Base-by-base conservation (phyloP, 2,888 invertebrate genomes). In the Luffia ferchaultella region DNA sequence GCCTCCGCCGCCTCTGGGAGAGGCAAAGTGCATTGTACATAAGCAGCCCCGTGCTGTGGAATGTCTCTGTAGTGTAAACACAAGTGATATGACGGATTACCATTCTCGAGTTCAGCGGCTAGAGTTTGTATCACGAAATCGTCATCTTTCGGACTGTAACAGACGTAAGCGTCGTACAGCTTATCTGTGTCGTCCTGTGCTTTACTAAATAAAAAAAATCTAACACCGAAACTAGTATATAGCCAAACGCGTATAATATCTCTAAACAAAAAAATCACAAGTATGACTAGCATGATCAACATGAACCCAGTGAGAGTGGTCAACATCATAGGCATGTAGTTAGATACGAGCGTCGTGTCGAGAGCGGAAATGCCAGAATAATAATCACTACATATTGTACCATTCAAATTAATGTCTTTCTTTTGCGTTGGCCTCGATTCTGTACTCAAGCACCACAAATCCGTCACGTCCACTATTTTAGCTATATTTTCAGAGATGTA, bases 111-210 rank as follows among this genome's bases (percentile, higher is more conserved):
- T 67, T 95, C 93, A 54, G 92, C 91, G 53, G 93, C 93, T 57
- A 96, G 86, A 51, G 93, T 92, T 71, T 93, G 92, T 60, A 93
- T 88, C 50, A 96, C 95, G 77, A 95, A 95, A 70, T 93, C 91
- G 69, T 95, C 95, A 79, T 96, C 96, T 75, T 93, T 94, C 53
- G 93, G 93, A 65, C 95, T 94, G 85, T 97, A 97, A 66, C 95
- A 90, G 47, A 97, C 90, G 77, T 96, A 97, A 58, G 94, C 96
- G 78, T 97, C 97, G 84, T 95, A 96, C 54, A 93, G 87, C 73
- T 94, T 93, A 69, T 94, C 94, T 65, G 91, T 87, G 71, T 93
- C 93, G 69, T 93, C 93, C 73, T 87, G 89, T 52, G 87, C 86
- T 60, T 89, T 87, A 52, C 87, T 86, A 60, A 90, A 89, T 59